Percentiles rank a stretch among this genome's conserved stretches.
phyloP scores from a whole-genome alignment of 1,140 invertebrate species.

The Saccostrea glomerata region DNA sequence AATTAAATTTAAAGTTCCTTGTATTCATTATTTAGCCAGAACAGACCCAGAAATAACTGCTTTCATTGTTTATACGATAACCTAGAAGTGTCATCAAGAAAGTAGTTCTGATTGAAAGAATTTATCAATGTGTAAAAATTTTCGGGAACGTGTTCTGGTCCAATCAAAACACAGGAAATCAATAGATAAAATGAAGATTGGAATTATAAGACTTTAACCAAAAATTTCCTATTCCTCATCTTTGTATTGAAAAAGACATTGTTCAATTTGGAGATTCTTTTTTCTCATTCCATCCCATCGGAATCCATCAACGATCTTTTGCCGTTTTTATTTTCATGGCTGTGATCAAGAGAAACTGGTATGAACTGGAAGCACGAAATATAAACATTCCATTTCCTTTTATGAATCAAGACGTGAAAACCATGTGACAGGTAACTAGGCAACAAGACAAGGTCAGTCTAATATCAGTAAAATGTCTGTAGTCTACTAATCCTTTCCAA shows the following conservation, averaged over 20 bases:
- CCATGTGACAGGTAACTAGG: conserved; percentile 16
- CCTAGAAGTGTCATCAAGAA: too few relatives aligned
- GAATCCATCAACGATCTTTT: not conserved
- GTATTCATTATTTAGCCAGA: too few relatives aligned
- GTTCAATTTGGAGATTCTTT: not conserved
- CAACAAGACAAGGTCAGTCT: conserved; percentile 6
- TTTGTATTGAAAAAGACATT: not conserved
- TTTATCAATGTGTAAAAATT: too few relatives aligned
- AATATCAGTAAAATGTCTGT: conserved; percentile 6
- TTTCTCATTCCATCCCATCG: not conserved
- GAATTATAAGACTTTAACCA: not conserved
- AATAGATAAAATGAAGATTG: too few relatives aligned
- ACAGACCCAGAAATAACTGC: too few relatives aligned
- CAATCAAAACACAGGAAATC: too few relatives aligned
- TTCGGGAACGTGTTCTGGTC: too few relatives aligned
- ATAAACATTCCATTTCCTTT: not conserved
- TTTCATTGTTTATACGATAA: too few relatives aligned
- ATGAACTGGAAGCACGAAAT: not conserved
- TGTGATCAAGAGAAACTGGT: not conserved
- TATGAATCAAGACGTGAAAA: not conserved
- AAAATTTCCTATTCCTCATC: not conserved
- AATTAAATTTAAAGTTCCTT: too few relatives aligned
- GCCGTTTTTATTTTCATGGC: not conserved
- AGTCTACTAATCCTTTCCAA: conserved; percentile 39
- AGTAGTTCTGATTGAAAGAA: too few relatives aligned